phyloP scores from a whole-genome alignment of 2,113 vertebrate species.

The Melanotaenia duboulayi region DNA sequence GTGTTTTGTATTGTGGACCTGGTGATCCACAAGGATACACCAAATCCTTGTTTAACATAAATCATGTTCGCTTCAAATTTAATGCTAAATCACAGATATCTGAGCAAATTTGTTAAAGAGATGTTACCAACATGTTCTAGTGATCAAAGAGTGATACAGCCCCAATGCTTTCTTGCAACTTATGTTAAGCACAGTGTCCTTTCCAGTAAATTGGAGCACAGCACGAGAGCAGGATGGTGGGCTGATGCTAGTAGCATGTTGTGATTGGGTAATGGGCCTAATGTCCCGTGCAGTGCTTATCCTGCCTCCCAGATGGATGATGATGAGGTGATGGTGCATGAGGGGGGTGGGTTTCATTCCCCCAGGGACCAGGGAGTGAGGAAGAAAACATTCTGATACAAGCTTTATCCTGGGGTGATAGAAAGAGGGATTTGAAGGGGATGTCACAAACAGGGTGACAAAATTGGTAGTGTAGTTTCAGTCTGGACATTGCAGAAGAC shows the following conservation, averaged over 20 bases:
- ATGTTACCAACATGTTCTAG: conserved; percentile 4
- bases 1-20: too few species aligned
- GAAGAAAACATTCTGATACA: conserved; percentile 29
- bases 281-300: conserved; percentile 67
- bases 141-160: conserved; percentile 21
- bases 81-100: background rate
- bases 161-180: conserved; percentile 19
- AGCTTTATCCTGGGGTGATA: conserved; percentile 16
- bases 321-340: conserved; percentile 40
- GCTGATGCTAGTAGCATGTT: conserved; percentile 42
- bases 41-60: background rate
- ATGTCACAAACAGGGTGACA: background rate
- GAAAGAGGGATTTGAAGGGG: background rate
- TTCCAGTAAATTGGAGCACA: conserved; percentile 51
- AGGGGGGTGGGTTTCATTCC: conserved; percentile 18
- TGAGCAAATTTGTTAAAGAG: background rate
- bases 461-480: background rate
- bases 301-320: conserved; percentile 70
- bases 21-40: too few species aligned
- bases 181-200: conserved; percentile 55
- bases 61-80: background rate
- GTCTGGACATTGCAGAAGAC: background rate
- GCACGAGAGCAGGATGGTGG: conserved; percentile 46
- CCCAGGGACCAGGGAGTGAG: conserved; percentile 6
- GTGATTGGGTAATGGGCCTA: conserved; percentile 72